Evolutionary conservation across 2,797 vertebrate genomes (phyloP).

Genomic region (Acanthurus lineatus): DNA sequence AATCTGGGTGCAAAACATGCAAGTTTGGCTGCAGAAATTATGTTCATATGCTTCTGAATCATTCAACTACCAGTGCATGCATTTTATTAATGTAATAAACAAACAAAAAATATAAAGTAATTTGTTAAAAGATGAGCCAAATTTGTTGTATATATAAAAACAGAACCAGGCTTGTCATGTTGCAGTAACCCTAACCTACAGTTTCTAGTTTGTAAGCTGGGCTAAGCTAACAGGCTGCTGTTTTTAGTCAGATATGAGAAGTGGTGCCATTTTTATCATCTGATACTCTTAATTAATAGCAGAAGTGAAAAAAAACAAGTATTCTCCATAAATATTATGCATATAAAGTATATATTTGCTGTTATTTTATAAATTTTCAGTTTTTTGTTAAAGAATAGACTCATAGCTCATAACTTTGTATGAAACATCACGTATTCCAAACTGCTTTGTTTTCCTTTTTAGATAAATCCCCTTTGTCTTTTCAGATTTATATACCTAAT

Average conservation of each 20-base stretch:
- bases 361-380: neutral
- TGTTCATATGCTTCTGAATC: neutral
- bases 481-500: neutral
- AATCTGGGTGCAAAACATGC: neutral
- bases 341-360: too few relatives aligned
- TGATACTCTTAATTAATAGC: too few relatives aligned
- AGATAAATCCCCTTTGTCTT: neutral
- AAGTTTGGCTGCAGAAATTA: neutral
- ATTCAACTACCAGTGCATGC: neutral
- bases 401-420: neutral
- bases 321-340: too few relatives aligned
- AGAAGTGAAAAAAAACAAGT: too few relatives aligned
- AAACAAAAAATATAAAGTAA: too few relatives aligned
- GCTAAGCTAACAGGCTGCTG: neutral
- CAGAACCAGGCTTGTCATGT: neutral
- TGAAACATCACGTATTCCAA: neutral
- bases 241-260: neutral
- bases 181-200: neutral
- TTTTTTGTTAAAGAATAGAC: neutral
- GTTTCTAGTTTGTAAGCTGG: neutral
- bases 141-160: neutral
- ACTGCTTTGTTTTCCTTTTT: neutral
- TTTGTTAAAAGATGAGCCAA: neutral
- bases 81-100: neutral
- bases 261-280: neutral